phyloP scores from a whole-genome alignment of 23 tunicate species.

The Aplidium turbinatum region DNA sequence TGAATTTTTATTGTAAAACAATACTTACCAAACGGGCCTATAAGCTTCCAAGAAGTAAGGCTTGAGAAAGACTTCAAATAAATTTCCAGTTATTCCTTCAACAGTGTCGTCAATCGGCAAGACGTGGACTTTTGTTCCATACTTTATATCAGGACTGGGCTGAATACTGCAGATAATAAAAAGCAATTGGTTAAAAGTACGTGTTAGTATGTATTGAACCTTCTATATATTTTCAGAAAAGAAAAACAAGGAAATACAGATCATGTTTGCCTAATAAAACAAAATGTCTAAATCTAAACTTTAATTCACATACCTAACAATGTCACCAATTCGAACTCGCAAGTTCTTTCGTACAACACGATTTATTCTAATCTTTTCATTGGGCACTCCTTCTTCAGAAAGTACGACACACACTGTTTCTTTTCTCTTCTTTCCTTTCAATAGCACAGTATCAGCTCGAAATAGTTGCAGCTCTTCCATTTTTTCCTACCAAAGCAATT shows the following conservation, averaged over 20 bases:
- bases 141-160: slow-evolving; percentile 98
- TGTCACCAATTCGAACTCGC: slow-evolving; percentile 92
- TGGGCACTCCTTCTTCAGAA: slow-evolving; percentile 80
- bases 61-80: slow-evolving; percentile 93
- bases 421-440: slow-evolving; percentile 96
- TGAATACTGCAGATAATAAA: no score
- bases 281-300: background rate
- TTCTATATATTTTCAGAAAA: no score
- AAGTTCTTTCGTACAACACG: slow-evolving; percentile 92
- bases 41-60: slow-evolving; percentile 99
- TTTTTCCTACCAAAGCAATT: slow-evolving; percentile 83
- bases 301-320: slow-evolving; percentile 42
- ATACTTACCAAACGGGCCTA: slow-evolving; percentile 81
- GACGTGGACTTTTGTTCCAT: slow-evolving; percentile 93
- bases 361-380: slow-evolving; percentile 93
- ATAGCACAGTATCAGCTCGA: slow-evolving; percentile 95
- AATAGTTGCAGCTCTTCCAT: slow-evolving; percentile 94
- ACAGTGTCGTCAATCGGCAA: slow-evolving; percentile 96
- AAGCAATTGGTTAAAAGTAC: no score
- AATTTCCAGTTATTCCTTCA: slow-evolving; percentile 96
- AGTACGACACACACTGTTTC: slow-evolving; percentile 98
- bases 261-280: no score
- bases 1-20: no score
- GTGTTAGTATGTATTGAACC: no score
- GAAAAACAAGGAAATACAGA: no score